Base-by-base conservation (phyloP, 2,113 vertebrate species). In the Paedocypris sp. region DNA sequence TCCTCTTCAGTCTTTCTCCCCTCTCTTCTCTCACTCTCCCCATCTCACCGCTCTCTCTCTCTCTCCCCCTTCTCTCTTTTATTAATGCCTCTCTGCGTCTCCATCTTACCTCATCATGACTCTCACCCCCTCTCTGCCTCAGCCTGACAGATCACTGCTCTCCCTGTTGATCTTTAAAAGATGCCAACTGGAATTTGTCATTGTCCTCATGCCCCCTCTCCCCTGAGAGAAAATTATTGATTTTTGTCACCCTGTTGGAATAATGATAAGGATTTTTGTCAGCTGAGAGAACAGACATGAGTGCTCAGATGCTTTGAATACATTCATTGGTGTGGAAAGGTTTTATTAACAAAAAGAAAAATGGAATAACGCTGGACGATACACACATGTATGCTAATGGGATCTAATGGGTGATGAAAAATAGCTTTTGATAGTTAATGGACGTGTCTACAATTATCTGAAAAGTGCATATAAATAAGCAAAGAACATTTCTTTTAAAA, bases 401-500 rank as follows among this genome's bases (percentile, higher is more conserved):
- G 87, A 83, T 76, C 76, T 82, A 68, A 77, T 78, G 86, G 77
- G 77, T 83, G 81, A 71, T 73, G 84, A 86, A 87, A 92, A 90
- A 83, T 81, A 79, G 82, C 80, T 79, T 78, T 74, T 74, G 78
- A 86, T 71, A n/a, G n/a, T n/a, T n/a, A 72, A 56, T 53, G 33
- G 33, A 53, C 51, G 25, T 38, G 23, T 25, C 15, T 9, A 35
- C 25, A 53, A 26, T 16, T 10, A 22, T 26, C 22, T 53, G 33
- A 16, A 53, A 26, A 5, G n/a, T 9, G 12, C 50, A 8, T n/a
- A n/a, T n/a, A n/a, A n/a, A n/a, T n/a, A n/a, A n/a, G n/a, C n/a
- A n/a, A n/a, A n/a, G n/a, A n/a, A n/a, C n/a, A n/a, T n/a, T n/a
- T n/a, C n/a, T n/a, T n/a, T n/a, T n/a, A n/a, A n/a, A n/a, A n/a